phyloP scores from a whole-genome alignment of 2,797 vertebrate genomes.

The Sebastes iracundus region DNA sequence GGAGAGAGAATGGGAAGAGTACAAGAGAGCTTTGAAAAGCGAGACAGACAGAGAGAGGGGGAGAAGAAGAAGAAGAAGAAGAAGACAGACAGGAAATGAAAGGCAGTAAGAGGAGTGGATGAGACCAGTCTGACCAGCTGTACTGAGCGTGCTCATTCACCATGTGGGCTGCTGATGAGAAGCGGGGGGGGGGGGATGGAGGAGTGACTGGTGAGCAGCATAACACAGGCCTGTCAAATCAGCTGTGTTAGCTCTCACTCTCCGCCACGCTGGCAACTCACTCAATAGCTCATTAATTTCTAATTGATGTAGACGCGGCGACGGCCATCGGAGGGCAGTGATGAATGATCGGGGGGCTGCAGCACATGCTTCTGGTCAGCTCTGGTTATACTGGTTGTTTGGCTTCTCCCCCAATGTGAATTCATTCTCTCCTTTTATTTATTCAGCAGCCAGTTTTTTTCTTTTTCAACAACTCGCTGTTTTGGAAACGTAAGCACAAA shows the following conservation, averaged over 20 bases:
- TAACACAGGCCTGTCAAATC: slow-evolving; percentile 54
- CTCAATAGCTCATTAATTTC: slow-evolving; percentile 59
- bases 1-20: slow-evolving; percentile 38
- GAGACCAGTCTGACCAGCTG: slow-evolving; percentile 58
- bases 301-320: slow-evolving; percentile 47
- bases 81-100: slow-evolving; percentile 49
- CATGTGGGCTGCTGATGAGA: slow-evolving; percentile 53
- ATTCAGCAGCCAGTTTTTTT: neutral
- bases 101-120: slow-evolving; percentile 38
- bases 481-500: slow-evolving; percentile 44
- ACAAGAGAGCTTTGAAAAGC: slow-evolving; percentile 44
- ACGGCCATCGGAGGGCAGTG: slow-evolving; percentile 20
- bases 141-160: slow-evolving; percentile 44
- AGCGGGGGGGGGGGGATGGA: neutral
- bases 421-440: slow-evolving; percentile 4
- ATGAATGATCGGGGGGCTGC: slow-evolving; percentile 7
- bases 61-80: slow-evolving; percentile 12
- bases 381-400: neutral
- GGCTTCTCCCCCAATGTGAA: neutral
- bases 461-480: slow-evolving; percentile 5
- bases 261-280: slow-evolving; percentile 23
- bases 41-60: slow-evolving; percentile 19
- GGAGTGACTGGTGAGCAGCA: slow-evolving; percentile 35
- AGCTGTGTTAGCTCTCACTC: slow-evolving; percentile 51
- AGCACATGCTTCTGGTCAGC: slow-evolving; percentile 32